These are phyloP conservation scores for Hyla sarda DNA, from an alignment of 2,113 vertebrate genomes.

Conservation along the genomic window DNA sequence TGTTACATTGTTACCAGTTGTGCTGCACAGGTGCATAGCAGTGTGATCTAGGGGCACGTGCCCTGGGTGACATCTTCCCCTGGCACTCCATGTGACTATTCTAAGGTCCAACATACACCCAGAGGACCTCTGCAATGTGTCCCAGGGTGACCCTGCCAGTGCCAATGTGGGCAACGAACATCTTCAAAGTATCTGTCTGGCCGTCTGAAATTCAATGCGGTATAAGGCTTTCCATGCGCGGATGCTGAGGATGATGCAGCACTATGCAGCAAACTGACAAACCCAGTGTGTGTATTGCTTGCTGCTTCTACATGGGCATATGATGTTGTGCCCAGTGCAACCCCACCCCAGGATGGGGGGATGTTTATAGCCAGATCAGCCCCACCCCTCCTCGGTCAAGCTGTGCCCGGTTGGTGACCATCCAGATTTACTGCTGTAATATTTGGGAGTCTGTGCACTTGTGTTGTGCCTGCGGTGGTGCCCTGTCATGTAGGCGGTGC, in stretches of 20 bases:
- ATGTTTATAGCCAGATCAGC: background rate
- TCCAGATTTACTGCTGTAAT: slow-evolving; percentile 11
- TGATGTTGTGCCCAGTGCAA: slow-evolving; percentile 15
- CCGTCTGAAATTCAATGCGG: slow-evolving; percentile 32
- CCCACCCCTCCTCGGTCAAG: background rate
- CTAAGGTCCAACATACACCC: background rate
- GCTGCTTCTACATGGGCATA: slow-evolving; percentile 38
- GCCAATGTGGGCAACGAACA: background rate
- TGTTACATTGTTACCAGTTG: background rate
- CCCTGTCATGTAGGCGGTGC: slow-evolving; percentile 29
- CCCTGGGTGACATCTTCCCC: background rate
- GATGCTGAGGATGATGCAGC: slow-evolving; percentile 55
- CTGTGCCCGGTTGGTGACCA: slow-evolving; percentile 7
- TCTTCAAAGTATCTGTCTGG: slow-evolving; percentile 12
- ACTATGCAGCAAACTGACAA: slow-evolving; percentile 54
- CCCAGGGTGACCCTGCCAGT: background rate
- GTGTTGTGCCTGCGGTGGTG: slow-evolving; percentile 25
- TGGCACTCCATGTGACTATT: background rate
- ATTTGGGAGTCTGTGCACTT: background rate
- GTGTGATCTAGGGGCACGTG: background rate
- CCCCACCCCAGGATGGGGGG: slow-evolving; percentile 40
- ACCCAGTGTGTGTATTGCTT: slow-evolving; percentile 12
- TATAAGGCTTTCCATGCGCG: slow-evolving; percentile 36
- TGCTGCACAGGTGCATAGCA: background rate
- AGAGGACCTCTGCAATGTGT: background rate